Conservation (phyloP, 2,888 invertebrate species). For the Rhamphomyia laevipes region DNA sequence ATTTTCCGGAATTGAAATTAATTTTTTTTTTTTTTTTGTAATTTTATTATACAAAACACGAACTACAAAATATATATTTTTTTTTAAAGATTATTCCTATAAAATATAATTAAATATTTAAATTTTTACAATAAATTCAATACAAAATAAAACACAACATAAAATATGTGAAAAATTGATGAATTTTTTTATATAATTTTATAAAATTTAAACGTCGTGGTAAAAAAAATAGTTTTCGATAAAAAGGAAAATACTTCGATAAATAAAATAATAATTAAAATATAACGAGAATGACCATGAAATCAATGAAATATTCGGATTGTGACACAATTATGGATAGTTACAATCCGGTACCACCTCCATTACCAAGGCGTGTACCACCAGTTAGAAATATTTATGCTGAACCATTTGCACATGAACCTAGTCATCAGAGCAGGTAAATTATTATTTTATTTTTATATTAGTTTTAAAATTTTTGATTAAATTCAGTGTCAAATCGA, state of each 20-base stretch:
- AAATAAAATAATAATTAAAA: neutral
- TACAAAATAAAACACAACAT: no score
- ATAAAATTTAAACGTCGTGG: no score
- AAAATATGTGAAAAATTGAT: no score
- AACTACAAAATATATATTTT: neutral
- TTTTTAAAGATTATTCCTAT: no score
- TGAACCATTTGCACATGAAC: conserved; percentile 39
- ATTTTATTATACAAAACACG: neutral
- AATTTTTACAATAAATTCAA: no score
- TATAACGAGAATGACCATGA: conserved; percentile 34
- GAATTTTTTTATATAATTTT: no score
- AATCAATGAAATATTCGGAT: conserved; percentile 40
- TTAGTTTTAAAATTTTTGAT: neutral
- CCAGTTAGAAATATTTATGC: conserved; percentile 38
- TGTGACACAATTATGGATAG: conserved; percentile 41
- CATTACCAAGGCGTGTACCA: conserved; percentile 37
- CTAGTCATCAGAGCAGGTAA: conserved; percentile 38
- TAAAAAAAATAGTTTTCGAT: no score
- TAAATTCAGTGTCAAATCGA: no score
- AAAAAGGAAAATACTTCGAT: neutral
- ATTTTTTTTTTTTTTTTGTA: no score
- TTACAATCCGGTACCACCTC: conserved; percentile 39
- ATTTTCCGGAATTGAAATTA: neutral
- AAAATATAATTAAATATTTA: no score
- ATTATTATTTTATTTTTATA: conserved; percentile 6